Base-by-base conservation (phyloP, 2,113 vertebrate species). In the Microtus oregoni region DNA sequence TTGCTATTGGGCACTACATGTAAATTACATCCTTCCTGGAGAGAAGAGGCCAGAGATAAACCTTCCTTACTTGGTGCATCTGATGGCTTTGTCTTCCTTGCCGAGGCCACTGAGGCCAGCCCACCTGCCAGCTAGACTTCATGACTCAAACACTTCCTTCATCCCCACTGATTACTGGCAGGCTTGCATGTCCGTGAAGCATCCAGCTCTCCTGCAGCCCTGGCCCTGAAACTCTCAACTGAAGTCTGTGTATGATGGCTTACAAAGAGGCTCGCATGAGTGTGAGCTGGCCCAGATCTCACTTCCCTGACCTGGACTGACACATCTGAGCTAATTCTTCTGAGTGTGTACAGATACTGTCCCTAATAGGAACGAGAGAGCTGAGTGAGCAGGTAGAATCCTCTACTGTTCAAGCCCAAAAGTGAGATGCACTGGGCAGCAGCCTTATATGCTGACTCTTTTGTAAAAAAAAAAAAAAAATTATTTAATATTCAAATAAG, bases 341-440 rank as follows among this genome's bases (percentile, higher is more conserved):
- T 86, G 10, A 1, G 10, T 50, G 28, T 24, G 11, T 35, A 20
- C 35, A 10, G 38, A 70, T 41, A 35, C 19, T 3, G 7, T 14
- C 38, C 35, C 61, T 12, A 10, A 7, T 52, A 44, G 41, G 41
- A 44, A 77, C 1, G 0, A 72, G 79, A 24, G n/a, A 7, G 3
- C 65, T 4, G 6, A n/a, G 52, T 44, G 3, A 47, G 30, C 44
- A 55, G 17, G 24, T 19, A 68, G n/a, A 55, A 20, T 70, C 30
- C 30, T 11, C 58, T 1, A 22, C 19, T 14, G 26, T 3, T 41
- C n/a, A 28, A 32, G 13, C 24, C 35, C n/a, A 0, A 0, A 58
- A 15, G 0, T 26, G 32, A 87, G 44, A 61, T 11, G 30, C 24
- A 41, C 26, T 2, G 47, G n/a, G 32, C n/a, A 8, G 10, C 13